Conservation (phyloP, 1,140 invertebrate genomes). For the Aphaenogaster ashmeadi region DNA sequence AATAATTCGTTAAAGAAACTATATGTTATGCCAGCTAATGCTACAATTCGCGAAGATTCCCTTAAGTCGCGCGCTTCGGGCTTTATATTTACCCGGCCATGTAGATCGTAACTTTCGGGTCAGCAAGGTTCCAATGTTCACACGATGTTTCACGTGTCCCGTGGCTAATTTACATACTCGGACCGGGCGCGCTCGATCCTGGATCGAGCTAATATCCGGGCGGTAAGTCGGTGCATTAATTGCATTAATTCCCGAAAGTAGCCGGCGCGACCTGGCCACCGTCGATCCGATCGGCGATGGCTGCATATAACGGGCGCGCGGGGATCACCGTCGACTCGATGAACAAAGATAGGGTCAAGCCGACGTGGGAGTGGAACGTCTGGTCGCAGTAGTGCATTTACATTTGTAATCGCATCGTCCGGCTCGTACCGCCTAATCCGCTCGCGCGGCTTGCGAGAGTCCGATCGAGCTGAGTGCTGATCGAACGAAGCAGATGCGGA, state of each 20-base stretch:
- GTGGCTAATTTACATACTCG: conserved; percentile 37
- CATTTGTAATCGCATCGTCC: conserved; percentile 70
- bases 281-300: conserved; percentile 33
- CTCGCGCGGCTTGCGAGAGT: conserved; percentile 9
- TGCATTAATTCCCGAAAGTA: conserved; percentile 60
- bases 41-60: background rate
- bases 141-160: conserved; percentile 29
- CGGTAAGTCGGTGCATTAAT: conserved; percentile 55
- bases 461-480: conserved; percentile 21
- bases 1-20: background rate
- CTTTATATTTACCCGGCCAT: background rate
- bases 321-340: conserved; percentile 41
- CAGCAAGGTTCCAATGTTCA: conserved; percentile 12
- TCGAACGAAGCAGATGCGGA: conserved; percentile 40
- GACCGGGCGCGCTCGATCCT: conserved; percentile 15
- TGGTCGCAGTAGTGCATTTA: conserved; percentile 63
- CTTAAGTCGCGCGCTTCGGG: background rate
- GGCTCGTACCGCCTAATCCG: conserved; percentile 27
- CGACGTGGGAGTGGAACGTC: conserved; percentile 49
- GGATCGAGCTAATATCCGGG: conserved; percentile 55
- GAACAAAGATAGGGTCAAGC: conserved; percentile 67
- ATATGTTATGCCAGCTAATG: background rate
- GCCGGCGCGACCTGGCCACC: background rate
- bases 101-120: conserved; percentile 20
- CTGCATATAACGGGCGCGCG: background rate